Base-by-base conservation (phyloP, 1,140 invertebrate species). In the Caenorhabditis inopinata region DNA sequence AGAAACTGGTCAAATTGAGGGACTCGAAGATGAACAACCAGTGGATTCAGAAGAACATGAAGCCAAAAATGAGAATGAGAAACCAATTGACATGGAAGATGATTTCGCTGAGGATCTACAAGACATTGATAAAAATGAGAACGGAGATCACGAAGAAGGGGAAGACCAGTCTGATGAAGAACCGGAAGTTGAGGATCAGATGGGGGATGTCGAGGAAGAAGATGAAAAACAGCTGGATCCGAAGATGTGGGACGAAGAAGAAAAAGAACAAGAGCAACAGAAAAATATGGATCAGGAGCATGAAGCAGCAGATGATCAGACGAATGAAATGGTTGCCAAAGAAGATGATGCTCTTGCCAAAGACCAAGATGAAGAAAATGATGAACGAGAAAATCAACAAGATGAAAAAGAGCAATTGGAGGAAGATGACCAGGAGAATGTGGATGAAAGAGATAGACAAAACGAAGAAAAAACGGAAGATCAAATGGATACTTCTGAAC, bases 221-320 rank as follows among this genome's bases (percentile, higher is more conserved):
- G 86, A 88, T 27, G 87, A 88, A n/a, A 81, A 81, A 23, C 85
- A 88, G 74, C 51, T 88, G 14, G 87, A 88, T 75, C 87, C 87
- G 21, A 81, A 88, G 21, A 68, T 88, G 23, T 88, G 87, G 86
- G 84, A 87, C 49, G 80, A 87, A 23, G 74, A 84, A 12, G 93
- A 96, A 86, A 95, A 96, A 90, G 94, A 98, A 75, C 94, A 96
- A 79, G 96, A 95, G 18, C 93, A 96, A 53, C 94, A 96, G 85
- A 96, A 96, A 80, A 93, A 97, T 89, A 95, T 96, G 90, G 94
- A 94, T 68, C 93, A 93, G 5, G 93, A 94, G 86, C 89, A 93
- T 53, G 93, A 78, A 35, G 87, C 85, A 25, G 85, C 85, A 16
- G 83, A 86, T 27, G 84, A 86, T 45, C 51, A 85, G 32, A 86